These are phyloP conservation scores for Orchesella cincta DNA, from an alignment of 1,140 invertebrate species.

Conservation along the genomic window DNA sequence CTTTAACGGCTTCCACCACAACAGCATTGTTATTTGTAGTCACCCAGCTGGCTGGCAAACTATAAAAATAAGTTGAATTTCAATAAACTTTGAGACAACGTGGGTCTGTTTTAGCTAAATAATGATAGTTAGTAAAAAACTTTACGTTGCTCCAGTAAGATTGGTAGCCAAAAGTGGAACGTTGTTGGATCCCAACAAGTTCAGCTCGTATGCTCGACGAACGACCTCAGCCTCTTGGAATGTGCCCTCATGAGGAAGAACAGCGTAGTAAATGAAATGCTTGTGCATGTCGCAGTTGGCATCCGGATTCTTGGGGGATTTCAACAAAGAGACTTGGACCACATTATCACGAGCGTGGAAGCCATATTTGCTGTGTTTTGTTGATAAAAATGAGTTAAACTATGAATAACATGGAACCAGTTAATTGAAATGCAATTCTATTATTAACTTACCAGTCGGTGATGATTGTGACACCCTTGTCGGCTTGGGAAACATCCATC, in stretches of 20 bases:
- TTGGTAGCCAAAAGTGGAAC: neutral
- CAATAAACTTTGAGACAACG: neutral
- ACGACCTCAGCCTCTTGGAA: slow-evolving; percentile 38
- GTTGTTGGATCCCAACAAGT: slow-evolving; percentile 14
- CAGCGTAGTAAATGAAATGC: slow-evolving; percentile 59
- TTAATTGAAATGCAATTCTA: no score
- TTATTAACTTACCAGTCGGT: slow-evolving; percentile 56
- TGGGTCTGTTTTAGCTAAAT: neutral
- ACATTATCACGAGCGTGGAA: slow-evolving; percentile 57
- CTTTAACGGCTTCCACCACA: slow-evolving; percentile 57
- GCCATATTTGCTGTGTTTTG: slow-evolving; percentile 60
- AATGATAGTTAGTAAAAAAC: neutral
- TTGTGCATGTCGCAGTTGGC: slow-evolving; percentile 59
- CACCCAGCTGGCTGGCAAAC: slow-evolving; percentile 34
- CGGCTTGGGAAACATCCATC: slow-evolving; percentile 60
- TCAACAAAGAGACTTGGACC: slow-evolving; percentile 58
- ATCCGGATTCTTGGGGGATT: slow-evolving; percentile 61
- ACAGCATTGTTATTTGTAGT: slow-evolving; percentile 51
- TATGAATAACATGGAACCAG: no score
- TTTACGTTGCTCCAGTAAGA: neutral
- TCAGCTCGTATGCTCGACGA: slow-evolving; percentile 26
- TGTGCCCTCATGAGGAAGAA: slow-evolving; percentile 58
- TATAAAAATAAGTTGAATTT: neutral
- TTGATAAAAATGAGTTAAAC: neutral
- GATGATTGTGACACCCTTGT: slow-evolving; percentile 58